phyloP scores from a whole-genome alignment of 2,113 vertebrate genomes.

The Gopherus evgoodei region DNA sequence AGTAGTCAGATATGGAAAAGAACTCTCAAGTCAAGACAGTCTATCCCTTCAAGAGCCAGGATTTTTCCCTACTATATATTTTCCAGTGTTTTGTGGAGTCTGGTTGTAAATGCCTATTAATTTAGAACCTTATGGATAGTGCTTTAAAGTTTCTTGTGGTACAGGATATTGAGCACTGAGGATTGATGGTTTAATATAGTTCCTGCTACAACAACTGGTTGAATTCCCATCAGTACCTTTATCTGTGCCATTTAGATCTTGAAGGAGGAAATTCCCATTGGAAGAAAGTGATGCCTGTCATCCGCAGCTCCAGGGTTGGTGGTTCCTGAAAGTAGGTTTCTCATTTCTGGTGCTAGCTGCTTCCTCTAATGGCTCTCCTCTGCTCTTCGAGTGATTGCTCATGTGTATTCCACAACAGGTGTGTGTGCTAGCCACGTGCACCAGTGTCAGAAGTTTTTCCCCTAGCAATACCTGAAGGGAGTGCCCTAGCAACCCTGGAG shows the following conservation, averaged over 20 bases:
- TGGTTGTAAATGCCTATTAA: background rate
- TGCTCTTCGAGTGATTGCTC: background rate
- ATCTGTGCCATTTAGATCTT: accelerated
- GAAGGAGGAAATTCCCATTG: constrained; percentile 6
- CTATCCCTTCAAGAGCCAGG: background rate
- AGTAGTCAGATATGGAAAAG: background rate
- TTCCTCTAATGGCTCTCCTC: background rate
- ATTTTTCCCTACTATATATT: background rate
- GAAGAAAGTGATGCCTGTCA: background rate
- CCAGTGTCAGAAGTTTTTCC: too few species aligned
- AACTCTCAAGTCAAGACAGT: background rate
- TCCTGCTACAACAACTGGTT: background rate
- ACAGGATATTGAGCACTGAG: background rate
- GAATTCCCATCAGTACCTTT: background rate
- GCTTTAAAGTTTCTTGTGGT: background rate
- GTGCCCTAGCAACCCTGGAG: too few species aligned
- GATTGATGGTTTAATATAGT: background rate
- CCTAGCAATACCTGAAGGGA: too few species aligned
- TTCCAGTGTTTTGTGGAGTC: background rate
- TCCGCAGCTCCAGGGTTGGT: too few species aligned
- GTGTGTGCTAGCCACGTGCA: too few species aligned
- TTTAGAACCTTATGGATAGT: background rate
- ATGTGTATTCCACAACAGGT: too few species aligned
- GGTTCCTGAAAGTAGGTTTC: background rate
- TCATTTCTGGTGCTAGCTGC: background rate